Evolutionary conservation across 2,797 vertebrate species (phyloP).

Genomic region (Oophaga sylvatica): DNA sequence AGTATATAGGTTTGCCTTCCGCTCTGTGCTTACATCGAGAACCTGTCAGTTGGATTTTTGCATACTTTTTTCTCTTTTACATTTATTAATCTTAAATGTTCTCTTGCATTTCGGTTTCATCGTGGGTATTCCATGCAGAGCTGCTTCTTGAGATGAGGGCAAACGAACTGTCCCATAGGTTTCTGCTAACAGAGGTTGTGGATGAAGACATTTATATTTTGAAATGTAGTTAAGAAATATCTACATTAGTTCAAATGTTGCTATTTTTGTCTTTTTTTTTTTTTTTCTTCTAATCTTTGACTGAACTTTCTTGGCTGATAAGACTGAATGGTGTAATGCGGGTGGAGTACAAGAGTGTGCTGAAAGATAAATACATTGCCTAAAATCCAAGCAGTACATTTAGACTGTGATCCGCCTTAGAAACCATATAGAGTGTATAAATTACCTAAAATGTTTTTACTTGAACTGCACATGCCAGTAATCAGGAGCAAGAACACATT

Average conservation of each 20-base stretch:
- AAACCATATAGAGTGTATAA: slow-evolving; percentile 42
- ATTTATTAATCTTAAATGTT: background rate
- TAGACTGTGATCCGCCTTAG: slow-evolving; percentile 41
- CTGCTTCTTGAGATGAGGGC: background rate
- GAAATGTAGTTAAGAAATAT: background rate
- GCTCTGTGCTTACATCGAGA: no score
- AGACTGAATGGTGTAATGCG: slow-evolving; percentile 67
- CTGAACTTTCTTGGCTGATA: slow-evolving; percentile 65
- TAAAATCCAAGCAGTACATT: slow-evolving; percentile 29
- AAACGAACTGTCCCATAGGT: background rate
- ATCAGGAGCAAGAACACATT: background rate
- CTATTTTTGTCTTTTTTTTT: background rate
- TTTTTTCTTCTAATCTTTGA: slow-evolving; percentile 57
- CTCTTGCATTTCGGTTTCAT: background rate
- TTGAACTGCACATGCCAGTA: slow-evolving; percentile 8
- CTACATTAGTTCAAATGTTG: slow-evolving; percentile 15
- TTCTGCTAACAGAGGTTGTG: background rate
- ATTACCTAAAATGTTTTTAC: slow-evolving; percentile 27
- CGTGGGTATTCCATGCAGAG: background rate
- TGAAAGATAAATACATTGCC: slow-evolving; percentile 61
- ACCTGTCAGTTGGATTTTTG: background rate
- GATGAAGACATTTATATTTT: background rate
- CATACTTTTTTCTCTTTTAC: background rate
- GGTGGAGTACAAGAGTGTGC: slow-evolving; percentile 64
- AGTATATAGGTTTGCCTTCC: no score